Conservation (phyloP, 2,113 vertebrate species). For the Fregata magnificens region DNA sequence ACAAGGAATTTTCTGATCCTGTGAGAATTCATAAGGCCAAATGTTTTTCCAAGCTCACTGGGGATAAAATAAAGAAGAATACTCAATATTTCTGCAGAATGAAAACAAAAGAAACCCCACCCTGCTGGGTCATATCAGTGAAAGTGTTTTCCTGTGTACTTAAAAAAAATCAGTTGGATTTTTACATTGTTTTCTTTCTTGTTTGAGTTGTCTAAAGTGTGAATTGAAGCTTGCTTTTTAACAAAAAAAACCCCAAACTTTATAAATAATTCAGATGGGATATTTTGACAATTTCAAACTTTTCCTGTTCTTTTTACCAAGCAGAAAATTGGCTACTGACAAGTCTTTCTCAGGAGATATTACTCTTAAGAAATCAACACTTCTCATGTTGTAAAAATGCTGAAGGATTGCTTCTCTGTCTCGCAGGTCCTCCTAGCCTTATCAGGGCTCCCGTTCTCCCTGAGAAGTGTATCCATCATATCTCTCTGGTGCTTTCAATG, state of each 20-base stretch:
- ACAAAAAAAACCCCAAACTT: not conserved
- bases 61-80: not conserved
- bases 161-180: not conserved
- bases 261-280: constrained; percentile 28
- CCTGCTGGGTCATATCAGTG: not conserved
- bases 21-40: not conserved
- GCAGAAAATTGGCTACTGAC: not conserved
- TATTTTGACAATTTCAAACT: constrained; percentile 26
- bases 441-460: not conserved
- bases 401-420: not conserved
- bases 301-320: not conserved
- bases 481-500: not conserved
- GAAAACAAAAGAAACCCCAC: not conserved
- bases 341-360: not conserved
- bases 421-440: not conserved
- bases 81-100: not conserved
- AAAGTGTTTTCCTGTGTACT: not conserved
- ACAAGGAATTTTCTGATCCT: constrained; percentile 7
- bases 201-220: not conserved
- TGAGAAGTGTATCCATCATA: rapidly evolving
- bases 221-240: not conserved
- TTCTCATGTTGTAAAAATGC: not conserved
- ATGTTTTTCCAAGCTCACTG: not conserved
- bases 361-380: not conserved
- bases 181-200: not conserved